phyloP scores from a whole-genome alignment of 2,888 invertebrate genomes.

The Euzophera pinguis region DNA sequence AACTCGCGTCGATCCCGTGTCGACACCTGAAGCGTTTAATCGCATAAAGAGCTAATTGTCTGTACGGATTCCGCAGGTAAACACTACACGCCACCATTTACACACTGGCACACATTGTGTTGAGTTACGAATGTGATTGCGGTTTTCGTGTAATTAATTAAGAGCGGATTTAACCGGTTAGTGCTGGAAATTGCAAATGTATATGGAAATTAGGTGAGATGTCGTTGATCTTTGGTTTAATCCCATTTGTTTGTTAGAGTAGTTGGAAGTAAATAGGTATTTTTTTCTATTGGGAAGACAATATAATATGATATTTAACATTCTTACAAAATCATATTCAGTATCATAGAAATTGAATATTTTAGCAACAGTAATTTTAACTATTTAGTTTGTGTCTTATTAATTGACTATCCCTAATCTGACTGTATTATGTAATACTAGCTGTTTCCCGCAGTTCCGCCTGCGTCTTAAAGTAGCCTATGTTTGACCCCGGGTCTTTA shows the following conservation, averaged over 20 bases:
- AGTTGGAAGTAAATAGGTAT: background rate
- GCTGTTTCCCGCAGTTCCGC: no score
- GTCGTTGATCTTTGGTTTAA: slow-evolving; percentile 1
- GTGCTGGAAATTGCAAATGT: slow-evolving; percentile 10
- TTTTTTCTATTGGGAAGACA: background rate
- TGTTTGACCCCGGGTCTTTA: no score
- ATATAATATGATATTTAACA: no score
- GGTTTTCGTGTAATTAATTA: slow-evolving; percentile 19
- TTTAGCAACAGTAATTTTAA: no score
- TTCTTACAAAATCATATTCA: no score
- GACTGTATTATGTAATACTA: no score
- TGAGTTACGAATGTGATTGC: slow-evolving; percentile 27
- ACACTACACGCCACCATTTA: slow-evolving; percentile 61
- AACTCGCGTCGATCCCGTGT: slow-evolving; percentile 33
- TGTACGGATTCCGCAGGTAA: slow-evolving; percentile 74
- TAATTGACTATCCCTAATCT: no score
- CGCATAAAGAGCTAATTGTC: slow-evolving; percentile 77
- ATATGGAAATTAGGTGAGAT: slow-evolving; percentile 8
- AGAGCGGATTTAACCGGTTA: slow-evolving; percentile 15
- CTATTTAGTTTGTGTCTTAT: no score
- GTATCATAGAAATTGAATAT: no score
- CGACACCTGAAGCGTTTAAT: slow-evolving; percentile 70
- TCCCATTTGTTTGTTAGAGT: background rate
- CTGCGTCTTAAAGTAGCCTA: no score
- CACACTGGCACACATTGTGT: slow-evolving; percentile 35